Percentiles rank a stretch among this genome's conserved stretches.
phyloP scores from a whole-genome alignment of 2,888 invertebrate genomes.

The Latheticus oryzae region DNA sequence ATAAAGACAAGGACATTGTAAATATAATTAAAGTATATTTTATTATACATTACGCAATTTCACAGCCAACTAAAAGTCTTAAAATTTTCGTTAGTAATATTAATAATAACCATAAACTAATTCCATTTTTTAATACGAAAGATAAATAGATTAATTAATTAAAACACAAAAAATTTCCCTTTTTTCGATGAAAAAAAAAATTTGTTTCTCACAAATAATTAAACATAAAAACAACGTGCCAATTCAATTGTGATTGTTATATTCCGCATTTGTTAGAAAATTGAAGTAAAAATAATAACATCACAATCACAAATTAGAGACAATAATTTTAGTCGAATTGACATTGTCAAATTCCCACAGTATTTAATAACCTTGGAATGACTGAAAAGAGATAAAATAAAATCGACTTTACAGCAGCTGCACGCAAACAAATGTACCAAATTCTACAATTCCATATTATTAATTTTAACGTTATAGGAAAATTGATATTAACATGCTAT shows the following conservation, averaged over 20 bases:
- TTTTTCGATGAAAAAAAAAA: too few relatives aligned
- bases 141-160: too few relatives aligned
- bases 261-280: slow-evolving; percentile 32
- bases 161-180: too few relatives aligned
- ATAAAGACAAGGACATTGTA: background rate
- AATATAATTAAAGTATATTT: too few relatives aligned
- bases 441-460: slow-evolving; percentile 34
- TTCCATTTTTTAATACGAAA: too few relatives aligned
- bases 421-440: slow-evolving; percentile 45
- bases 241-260: slow-evolving; percentile 35
- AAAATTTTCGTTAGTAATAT: too few relatives aligned
- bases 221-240: slow-evolving; percentile 22
- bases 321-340: slow-evolving; percentile 38
- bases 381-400: too few relatives aligned
- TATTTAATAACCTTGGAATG: slow-evolving; percentile 46
- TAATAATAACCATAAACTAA: too few relatives aligned
- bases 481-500: slow-evolving; percentile 39
- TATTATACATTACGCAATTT: too few relatives aligned
- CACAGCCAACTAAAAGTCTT: too few relatives aligned
- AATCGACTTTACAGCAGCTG: slow-evolving; percentile 50
- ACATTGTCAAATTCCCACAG: slow-evolving; percentile 48
- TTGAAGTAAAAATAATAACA: slow-evolving; percentile 40
- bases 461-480: slow-evolving; percentile 38
- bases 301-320: slow-evolving; percentile 41
- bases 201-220: slow-evolving; percentile 30